Percentiles rank a stretch among this genome's conserved stretches.
Evolutionary conservation across 2,888 invertebrate species (phyloP).

Genomic region (Ormia ochracea): DNA sequence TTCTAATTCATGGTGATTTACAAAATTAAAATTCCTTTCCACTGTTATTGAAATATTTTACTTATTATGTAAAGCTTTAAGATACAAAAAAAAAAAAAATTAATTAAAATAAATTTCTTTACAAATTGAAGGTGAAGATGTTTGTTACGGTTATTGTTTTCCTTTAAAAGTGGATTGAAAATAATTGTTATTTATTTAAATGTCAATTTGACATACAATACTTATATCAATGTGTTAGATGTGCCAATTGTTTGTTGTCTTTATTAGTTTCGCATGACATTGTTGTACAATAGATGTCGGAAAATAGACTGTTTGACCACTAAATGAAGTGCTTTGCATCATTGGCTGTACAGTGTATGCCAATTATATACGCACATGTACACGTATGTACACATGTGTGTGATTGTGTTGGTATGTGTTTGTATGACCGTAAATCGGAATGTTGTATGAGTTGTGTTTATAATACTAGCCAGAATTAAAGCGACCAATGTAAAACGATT

Average conservation of each 20-base stretch:
- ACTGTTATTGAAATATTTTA: no score
- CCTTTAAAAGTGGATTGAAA: not conserved
- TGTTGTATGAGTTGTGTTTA: no score
- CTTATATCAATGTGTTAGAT: not conserved
- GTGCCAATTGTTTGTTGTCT: slow-evolving; percentile 39
- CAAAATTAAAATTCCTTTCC: no score
- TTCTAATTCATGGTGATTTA: no score
- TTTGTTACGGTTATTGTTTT: not conserved
- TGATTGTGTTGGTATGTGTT: no score
- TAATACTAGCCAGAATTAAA: no score
- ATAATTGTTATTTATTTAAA: slow-evolving; percentile 12
- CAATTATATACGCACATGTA: not conserved
- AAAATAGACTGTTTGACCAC: not conserved
- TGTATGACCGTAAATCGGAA: no score
- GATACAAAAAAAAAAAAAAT: not conserved
- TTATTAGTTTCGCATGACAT: slow-evolving; percentile 35
- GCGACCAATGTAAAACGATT: no score
- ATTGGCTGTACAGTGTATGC: not conserved
- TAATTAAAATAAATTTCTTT: not conserved
- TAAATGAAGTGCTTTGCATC: not conserved
- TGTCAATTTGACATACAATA: not conserved
- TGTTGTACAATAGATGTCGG: not conserved
- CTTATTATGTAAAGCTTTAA: slow-evolving; percentile 2
- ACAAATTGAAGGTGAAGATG: not conserved
- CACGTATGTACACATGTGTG: not conserved